Base-by-base conservation (phyloP, 2,888 invertebrate species). In the Dicyrtoma fusca region DNA sequence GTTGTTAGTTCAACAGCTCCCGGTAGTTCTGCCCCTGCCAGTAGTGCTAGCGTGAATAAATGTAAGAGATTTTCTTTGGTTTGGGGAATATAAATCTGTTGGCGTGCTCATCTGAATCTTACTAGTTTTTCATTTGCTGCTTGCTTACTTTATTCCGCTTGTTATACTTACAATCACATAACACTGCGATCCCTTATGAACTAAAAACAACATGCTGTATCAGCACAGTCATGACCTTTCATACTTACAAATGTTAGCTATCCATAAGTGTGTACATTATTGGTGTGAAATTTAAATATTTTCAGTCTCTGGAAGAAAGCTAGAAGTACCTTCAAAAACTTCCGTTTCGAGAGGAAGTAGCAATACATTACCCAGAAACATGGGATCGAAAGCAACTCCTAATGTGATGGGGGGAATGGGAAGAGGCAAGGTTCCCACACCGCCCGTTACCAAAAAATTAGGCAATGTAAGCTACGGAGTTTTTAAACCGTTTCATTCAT, bases 311-410 rank as follows among this genome's bases (percentile, higher is more conserved):
- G 93, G 92, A 6, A 89, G 91, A 78, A 93, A 92, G 84, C 65
- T 77, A 25, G 79, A 78, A 53, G 75, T 79, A 66, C 74, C 79
- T 13, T 69, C 75, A n/a, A 77, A 73, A 66, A 76, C 74, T 34
- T 64, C 78, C 3, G 71, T 76, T 61, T 87, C 88, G 8, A 86
- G 90, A 75, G 91, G 91, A 83, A 93, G 93, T 85, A 92, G 92
- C 63, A 92, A 92, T 85, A 94, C 94, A 1, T 85, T 94, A 76
- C 94, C 94, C 0, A 87, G 94, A 69, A 93, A 91, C 71, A 91
- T 94, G 89, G 94, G 93, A 57, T 88, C 87, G 6, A 83, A 68
- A 23, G 57, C 55, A 57, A 13, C 57, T 21, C 17, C 14, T 11
- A 44, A n/a, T 45, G 55, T 34, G 6, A n/a, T 17, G 11, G 44